Base-by-base conservation (phyloP, 2,113 vertebrate genomes). In the Ictalurus punctatus region DNA sequence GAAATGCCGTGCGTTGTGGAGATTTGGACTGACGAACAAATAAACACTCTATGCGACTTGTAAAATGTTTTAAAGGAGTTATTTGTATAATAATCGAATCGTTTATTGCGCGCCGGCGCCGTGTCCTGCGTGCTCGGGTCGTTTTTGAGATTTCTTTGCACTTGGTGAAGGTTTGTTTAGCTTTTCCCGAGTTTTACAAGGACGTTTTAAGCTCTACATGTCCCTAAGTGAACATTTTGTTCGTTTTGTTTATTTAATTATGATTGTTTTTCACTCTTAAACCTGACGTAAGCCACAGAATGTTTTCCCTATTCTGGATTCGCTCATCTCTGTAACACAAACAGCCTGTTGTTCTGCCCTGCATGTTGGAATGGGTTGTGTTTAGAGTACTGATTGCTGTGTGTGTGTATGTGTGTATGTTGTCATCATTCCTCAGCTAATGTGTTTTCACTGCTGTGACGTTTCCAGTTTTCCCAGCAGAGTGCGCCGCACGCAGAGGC, bases 381-480 rank as follows among this genome's bases (percentile, higher is more conserved):
- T 67, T 87, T 56, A 87, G 37, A 71, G 21, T 56, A 44, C 40
- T 56, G n/a, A 44, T 59, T 61, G 56, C 13, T 56, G 30, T 88
- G 63, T 83, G 54, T 61, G 71, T 90, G 14, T 67, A 59, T 48
- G 80, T 65, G 58, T 69, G 37, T 87, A 23, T 86, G 25, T 83
- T 10, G 48, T 54, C 7, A 4, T 54, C 7, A 9, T 81, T 54
- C 14, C 54, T 58, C 6, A 40, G 30, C 30, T 37, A 34, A 82
- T 59, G 34, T 40, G 56, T 61, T 61, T 83, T 63, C n/a, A 61
- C 34, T 13, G 17, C 80, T 59, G 19, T 37, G 80, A 37, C 6
- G 56, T 34, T 88, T 3, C 34, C 61, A 96, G 95, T 90, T 56
- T 94, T 95, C 14, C 93, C 93, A 30, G 89, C 4, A 10, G 91